Conservation (phyloP, 2,888 invertebrate species). For the Machimus rusticus region DNA sequence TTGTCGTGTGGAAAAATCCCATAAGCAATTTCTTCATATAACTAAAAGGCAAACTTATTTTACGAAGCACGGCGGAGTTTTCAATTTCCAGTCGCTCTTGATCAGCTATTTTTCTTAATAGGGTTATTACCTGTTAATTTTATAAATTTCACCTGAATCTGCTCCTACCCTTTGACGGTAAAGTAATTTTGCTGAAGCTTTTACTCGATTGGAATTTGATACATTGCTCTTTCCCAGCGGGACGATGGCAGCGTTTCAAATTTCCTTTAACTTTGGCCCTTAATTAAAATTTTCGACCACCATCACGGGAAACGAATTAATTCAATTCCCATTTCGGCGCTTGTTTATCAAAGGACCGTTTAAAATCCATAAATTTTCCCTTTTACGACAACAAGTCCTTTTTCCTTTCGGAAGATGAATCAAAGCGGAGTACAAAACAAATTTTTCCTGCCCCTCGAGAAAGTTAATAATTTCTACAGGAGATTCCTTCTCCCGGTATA, state of each 20-base stretch:
- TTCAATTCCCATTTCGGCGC: not conserved
- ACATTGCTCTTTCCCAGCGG: not conserved
- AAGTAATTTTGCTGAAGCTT: not conserved
- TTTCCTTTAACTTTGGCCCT: not conserved
- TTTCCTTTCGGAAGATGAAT: not conserved
- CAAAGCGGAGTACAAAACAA: not conserved
- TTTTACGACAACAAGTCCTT: not conserved
- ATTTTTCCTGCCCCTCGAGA: not conserved
- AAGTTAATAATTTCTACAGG: not conserved
- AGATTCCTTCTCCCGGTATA: not conserved
- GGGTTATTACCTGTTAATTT: not conserved
- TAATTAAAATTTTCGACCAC: not conserved
- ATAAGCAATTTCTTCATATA: no score
- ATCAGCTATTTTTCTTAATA: not conserved
- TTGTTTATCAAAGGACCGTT: not conserved
- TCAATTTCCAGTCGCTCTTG: no score
- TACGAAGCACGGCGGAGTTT: no score
- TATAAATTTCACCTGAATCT: not conserved
- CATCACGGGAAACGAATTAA: not conserved
- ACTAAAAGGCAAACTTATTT: no score
- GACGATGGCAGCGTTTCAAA: not conserved
- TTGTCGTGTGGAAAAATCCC: no score
- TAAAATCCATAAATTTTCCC: not conserved
- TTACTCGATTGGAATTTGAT: not conserved
- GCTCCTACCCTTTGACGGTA: not conserved